Evolutionary conservation across 2,113 vertebrate species (phyloP), one percentile per base, ranked within the genome.

Genomic region (Hirundichthys speculiger): DNA sequence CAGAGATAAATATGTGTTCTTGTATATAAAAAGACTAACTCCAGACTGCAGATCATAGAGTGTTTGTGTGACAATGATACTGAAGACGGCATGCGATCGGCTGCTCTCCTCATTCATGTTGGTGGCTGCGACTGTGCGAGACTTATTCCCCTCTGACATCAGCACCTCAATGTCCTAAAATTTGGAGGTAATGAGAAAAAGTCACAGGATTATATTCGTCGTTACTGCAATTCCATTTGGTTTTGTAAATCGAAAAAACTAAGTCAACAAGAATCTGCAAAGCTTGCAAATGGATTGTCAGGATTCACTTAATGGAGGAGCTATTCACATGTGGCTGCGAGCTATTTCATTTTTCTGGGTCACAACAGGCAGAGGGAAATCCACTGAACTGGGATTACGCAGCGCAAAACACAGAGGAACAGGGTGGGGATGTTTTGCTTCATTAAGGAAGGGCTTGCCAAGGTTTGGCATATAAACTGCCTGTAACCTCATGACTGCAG

Each of bases 111-210:
- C 96, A 13, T 98, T 98, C 96, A 97, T 98, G 92, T 98, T 97
- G 82, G 96, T 98, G 41, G 96, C 96, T 30, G 96, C 96, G 30
- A 97, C 96, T 0, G 96, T 98, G 63, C 96, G 92, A 40, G 96
- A 98, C 81, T 98, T 98, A 86, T 98, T 98, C 69, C 96, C 96
- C 79, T 98, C 96, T 0, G 95, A 98, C 90, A 91, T 91, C 6
- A 91, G 56, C 60, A 91, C 87, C 69, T 89, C 88, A 9, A 91
- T 91, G 86, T 96, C 97, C 97, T 92, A 89, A 27, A 74, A 88
- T 8, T 48, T 11, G 3, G 19, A 3, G 12, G 14, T 51, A 45
- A 54, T 34, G 2, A 22, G 15, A 62, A 2, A 41, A 25, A 55
- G n/a, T 34, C 11, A 20, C 4, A 21, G 13, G 3, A 13, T 20